These are phyloP conservation scores for Halichoeres trimaculatus DNA, from an alignment of 2,113 vertebrate genomes.

Conservation along the genomic window DNA sequence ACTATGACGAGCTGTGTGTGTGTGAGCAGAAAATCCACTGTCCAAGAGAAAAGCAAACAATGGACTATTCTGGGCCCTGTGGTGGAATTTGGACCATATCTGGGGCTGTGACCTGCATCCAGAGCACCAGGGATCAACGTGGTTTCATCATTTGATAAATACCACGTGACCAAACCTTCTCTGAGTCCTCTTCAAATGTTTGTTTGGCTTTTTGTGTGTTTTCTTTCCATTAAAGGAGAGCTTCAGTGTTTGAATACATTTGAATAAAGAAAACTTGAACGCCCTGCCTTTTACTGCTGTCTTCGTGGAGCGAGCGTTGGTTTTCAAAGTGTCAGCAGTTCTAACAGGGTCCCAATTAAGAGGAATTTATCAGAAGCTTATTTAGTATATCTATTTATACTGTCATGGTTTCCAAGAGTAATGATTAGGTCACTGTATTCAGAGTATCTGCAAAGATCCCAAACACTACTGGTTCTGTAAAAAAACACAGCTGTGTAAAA, in stretches of 20 bases:
- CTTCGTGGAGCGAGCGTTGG: background rate
- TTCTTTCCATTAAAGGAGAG: background rate
- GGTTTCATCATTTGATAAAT: background rate
- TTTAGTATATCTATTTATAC: no score
- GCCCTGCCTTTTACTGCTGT: background rate
- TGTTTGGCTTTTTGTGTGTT: background rate
- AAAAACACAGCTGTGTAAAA: no score
- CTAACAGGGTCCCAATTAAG: no score
- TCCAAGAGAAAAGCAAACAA: constrained; percentile 46
- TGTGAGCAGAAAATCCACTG: constrained; percentile 20
- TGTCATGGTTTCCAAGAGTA: no score
- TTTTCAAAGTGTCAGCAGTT: no score
- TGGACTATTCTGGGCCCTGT: constrained; percentile 5
- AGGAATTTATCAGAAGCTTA: no score
- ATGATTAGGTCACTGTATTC: no score
- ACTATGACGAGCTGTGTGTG: constrained; percentile 11
- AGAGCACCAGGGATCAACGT: constrained; percentile 1
- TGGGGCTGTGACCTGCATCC: constrained; percentile 2
- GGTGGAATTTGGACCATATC: background rate
- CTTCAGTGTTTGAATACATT: background rate
- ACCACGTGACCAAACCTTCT: constrained; percentile 1
- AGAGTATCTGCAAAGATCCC: no score
- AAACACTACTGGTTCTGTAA: no score
- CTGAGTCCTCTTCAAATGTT: background rate
- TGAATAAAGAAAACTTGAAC: constrained; percentile 12